Base-by-base conservation (phyloP, 1,140 invertebrate genomes). In the Drosophila malerkotliana region DNA sequence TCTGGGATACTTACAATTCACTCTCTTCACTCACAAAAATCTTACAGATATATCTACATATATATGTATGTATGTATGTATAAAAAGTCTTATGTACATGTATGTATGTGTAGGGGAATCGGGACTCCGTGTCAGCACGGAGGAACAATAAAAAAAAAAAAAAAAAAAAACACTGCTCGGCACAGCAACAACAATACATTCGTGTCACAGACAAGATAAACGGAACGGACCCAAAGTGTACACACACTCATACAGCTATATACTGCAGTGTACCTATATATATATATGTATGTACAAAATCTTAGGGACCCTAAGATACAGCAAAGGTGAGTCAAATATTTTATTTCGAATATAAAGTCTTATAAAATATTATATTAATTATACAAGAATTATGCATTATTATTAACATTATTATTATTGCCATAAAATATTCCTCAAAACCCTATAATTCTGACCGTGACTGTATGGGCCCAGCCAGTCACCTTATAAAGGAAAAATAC, bases 61-160 rank as follows among this genome's bases (percentile, higher is more conserved):
- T 41, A 26, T 12, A 52, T 37, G 18, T 21, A 47, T 28, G 45
- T 63, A 28, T 32, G 39, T 24, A 63, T 41, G 39, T 51, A 30
- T 12, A 28, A n/a, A 24, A 28, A 28, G 32, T 34, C 32, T 34
- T 26, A 26, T 14, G 10, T 12, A 32, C 4, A 2, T 18, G 18
- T 14, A 52, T 15, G 30, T 12, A 52, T 37, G 18, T 21, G 24
- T 18, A 12, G 21, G 12, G 53, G 53, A 41, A 67, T 75, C 53
- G 69, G 64, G 80, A 84, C 79, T 84, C 80, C 80, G 84, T 84
- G 84, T 84, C 80, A 84, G 76, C 80, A 64, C 72, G 61, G 72
- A 55, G 76, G 75, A 54, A 63, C 69, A 71, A 71, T 58, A 81
- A 72, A 69, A 81, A 72, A 69, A 67, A 64, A 71, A 71, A 55